Conservation (phyloP, 2,888 invertebrate genomes). For the Molorchus minor region DNA sequence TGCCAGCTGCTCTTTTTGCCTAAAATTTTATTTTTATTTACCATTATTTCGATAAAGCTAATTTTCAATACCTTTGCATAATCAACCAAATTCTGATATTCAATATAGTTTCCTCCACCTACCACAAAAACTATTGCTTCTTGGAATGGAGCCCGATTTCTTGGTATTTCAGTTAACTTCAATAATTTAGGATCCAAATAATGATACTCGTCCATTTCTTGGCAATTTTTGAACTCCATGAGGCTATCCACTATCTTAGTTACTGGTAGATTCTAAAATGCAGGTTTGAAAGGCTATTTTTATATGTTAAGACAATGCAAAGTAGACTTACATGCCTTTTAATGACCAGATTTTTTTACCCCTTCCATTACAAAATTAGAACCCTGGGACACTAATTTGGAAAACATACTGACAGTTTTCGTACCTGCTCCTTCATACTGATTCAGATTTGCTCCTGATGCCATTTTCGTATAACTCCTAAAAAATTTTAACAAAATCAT, state of each 20-base stretch:
- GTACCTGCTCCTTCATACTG: slow-evolving; percentile 93
- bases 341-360: slow-evolving; percentile 97
- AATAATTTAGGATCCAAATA: slow-evolving; percentile 97
- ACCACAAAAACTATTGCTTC: slow-evolving; percentile 92
- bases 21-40: slow-evolving; percentile 65
- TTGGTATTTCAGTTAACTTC: slow-evolving; percentile 73
- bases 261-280: slow-evolving; percentile 85
- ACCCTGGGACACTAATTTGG: slow-evolving; percentile 95
- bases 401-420: slow-evolving; percentile 98
- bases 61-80: slow-evolving; percentile 78
- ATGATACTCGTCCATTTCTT: slow-evolving; percentile 86
- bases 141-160: slow-evolving; percentile 77
- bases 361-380: slow-evolving; percentile 99
- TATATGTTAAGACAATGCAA: slow-evolving; percentile 15
- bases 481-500: slow-evolving; percentile 49
- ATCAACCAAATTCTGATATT: slow-evolving; percentile 98
- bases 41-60: too few species aligned
- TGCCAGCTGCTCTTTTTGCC: slow-evolving; percentile 78
- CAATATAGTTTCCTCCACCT: slow-evolving; percentile 97
- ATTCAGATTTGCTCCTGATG: slow-evolving; percentile 68
- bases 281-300: slow-evolving; percentile 28
- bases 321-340: slow-evolving; percentile 87
- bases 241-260: slow-evolving; percentile 91
- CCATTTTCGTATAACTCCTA: slow-evolving; percentile 82
- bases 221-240: slow-evolving; percentile 81